These are phyloP conservation scores for Ageneiosus marmoratus DNA, from an alignment of 2,113 vertebrate genomes.

Conservation along the genomic window DNA sequence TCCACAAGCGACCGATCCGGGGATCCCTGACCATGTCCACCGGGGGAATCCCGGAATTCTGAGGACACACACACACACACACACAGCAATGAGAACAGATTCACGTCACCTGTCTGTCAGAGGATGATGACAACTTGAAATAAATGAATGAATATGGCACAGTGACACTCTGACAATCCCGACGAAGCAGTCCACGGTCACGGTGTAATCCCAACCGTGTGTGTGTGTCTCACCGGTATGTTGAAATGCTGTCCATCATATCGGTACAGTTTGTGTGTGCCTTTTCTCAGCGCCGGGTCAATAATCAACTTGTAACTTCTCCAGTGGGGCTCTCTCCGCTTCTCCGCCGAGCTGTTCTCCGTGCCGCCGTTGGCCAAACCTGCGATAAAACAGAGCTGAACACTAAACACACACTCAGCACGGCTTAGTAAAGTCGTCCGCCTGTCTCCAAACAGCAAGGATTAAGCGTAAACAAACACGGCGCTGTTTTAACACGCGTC, in stretches of 20 bases:
- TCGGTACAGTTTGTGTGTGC: slow-evolving; percentile 94
- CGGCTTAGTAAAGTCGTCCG: slow-evolving; percentile 24
- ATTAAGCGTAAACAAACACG: slow-evolving; percentile 41
- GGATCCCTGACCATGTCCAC: slow-evolving; percentile 95
- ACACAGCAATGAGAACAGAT: slow-evolving; percentile 45
- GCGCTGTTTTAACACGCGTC: slow-evolving; percentile 53
- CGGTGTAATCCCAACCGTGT: not conserved
- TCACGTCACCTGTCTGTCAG: not conserved
- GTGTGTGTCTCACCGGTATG: slow-evolving; percentile 82
- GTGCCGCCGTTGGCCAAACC: slow-evolving; percentile 98
- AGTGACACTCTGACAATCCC: not conserved
- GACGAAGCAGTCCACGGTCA: not conserved
- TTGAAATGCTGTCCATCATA: slow-evolving; percentile 96
- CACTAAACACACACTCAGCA: slow-evolving; percentile 12
- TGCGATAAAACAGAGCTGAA: slow-evolving; percentile 62
- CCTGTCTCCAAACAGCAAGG: not conserved
- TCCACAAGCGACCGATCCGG: slow-evolving; percentile 93
- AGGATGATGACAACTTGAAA: no score
- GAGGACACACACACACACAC: no score
- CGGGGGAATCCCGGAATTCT: slow-evolving; percentile 91
- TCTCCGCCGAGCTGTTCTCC: slow-evolving; percentile 94
- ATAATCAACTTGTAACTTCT: slow-evolving; percentile 99
- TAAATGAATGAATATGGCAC: not conserved
- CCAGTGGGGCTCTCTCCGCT: slow-evolving; percentile 91
- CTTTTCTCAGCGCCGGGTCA: slow-evolving; percentile 97